Conservation (phyloP, 2,888 invertebrate genomes). For the Protonemura montana region DNA sequence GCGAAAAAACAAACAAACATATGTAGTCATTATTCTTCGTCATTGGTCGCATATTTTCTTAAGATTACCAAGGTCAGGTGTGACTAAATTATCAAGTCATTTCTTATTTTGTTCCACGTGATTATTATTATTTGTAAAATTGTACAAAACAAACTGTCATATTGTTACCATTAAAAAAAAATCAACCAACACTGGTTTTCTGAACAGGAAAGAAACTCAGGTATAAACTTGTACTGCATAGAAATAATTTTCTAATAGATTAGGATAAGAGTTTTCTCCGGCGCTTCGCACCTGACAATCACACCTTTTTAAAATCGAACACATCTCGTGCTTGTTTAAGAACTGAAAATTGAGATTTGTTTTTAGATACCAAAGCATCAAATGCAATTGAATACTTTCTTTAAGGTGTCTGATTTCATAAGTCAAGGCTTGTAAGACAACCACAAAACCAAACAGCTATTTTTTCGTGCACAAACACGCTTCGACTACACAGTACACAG, state of each 20-base stretch:
- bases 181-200: slow-evolving; percentile 24
- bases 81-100: not conserved
- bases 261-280: too few species aligned
- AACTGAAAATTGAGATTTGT: too few species aligned
- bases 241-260: too few species aligned
- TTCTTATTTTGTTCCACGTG: not conserved
- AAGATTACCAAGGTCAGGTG: not conserved
- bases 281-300: too few species aligned
- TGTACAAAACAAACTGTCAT: not conserved
- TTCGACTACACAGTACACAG: not conserved
- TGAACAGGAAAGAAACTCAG: slow-evolving; percentile 13
- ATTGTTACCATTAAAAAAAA: not conserved
- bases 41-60: not conserved
- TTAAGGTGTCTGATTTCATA: too few species aligned
- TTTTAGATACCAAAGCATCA: too few species aligned
- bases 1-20: too few species aligned
- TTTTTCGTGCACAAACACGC: not conserved
- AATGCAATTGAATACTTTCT: too few species aligned
- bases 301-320: too few species aligned
- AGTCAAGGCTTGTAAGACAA: not conserved
- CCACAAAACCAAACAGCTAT: not conserved
- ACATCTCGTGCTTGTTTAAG: too few species aligned
- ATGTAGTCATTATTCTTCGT: too few species aligned
- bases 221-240: slow-evolving; percentile 1
- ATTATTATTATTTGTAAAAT: not conserved